These are phyloP conservation scores for Bombus vancouverensis DNA, from an alignment of 1,140 invertebrate genomes.

Conservation along the genomic window DNA sequence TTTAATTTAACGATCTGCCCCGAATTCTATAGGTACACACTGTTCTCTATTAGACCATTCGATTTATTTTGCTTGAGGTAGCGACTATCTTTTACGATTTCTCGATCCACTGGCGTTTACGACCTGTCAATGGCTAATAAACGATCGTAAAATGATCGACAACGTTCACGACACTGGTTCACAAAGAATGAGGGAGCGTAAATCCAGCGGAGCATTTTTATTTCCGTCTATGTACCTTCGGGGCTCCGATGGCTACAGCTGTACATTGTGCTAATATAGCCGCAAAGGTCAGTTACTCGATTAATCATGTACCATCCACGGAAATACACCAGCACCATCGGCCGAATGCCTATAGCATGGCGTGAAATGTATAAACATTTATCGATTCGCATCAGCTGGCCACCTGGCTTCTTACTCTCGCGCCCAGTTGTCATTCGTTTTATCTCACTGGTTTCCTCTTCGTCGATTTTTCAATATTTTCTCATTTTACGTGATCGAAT, in stretches of 20 bases:
- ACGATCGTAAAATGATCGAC: background rate
- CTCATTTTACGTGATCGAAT: background rate
- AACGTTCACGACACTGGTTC: background rate
- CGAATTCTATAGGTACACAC: background rate
- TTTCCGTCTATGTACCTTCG: background rate
- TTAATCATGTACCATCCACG: constrained; percentile 61
- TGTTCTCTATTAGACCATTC: background rate
- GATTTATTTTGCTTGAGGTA: background rate
- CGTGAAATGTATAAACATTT: constrained; percentile 58
- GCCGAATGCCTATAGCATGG: constrained; percentile 2
- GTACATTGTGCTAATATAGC: constrained; percentile 7
- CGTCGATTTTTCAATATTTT: background rate
- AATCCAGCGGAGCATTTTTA: constrained; percentile 23
- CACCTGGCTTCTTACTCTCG: constrained; percentile 27
- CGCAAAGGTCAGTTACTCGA: constrained; percentile 55
- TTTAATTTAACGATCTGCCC: background rate
- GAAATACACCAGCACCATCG: constrained; percentile 35
- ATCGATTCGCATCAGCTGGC: constrained; percentile 62
- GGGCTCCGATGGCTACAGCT: constrained; percentile 14
- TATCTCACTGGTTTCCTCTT: background rate
- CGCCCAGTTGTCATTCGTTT: background rate
- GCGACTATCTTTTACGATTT: background rate
- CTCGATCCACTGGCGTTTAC: background rate
- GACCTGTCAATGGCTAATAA: background rate
- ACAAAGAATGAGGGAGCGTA: background rate